Conservation (phyloP, 2,113 vertebrate species). For the Hystrix cristata region DNA sequence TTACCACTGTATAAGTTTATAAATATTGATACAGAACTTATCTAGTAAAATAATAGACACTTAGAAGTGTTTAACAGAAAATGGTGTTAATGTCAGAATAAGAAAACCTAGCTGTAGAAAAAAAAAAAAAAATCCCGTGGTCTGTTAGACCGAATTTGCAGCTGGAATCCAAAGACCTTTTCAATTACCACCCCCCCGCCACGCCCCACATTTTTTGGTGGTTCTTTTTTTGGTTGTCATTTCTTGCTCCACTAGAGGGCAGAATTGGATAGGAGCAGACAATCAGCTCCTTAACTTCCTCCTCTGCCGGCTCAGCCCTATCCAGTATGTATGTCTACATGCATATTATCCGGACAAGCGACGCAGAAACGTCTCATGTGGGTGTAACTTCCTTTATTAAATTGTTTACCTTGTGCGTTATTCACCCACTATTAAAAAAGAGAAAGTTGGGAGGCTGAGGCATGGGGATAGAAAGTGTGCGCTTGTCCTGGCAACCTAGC, state of each 20-base stretch:
- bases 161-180: background rate
- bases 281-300: accelerated
- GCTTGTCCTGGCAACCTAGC: background rate
- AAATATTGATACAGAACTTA: background rate
- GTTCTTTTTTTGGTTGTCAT: background rate
- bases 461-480: background rate
- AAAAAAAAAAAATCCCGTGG: too few relatives aligned
- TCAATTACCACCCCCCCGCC: background rate
- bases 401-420: background rate
- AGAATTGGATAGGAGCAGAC: conserved; percentile 79
- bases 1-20: background rate
- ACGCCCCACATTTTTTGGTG: background rate
- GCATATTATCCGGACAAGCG: background rate
- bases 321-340: too few relatives aligned
- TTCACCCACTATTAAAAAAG: background rate
- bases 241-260: conserved; percentile 86
- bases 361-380: too few relatives aligned
- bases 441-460: background rate
- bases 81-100: background rate
- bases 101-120: background rate
- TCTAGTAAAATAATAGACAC: background rate
- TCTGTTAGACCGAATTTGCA: background rate
- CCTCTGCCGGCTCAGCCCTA: background rate
- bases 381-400: background rate
- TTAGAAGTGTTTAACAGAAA: background rate